Evolutionary conservation across 1,140 invertebrate genomes (phyloP), one percentile per base, ranked within the genome.

Genomic region (Varroa destructor): DNA sequence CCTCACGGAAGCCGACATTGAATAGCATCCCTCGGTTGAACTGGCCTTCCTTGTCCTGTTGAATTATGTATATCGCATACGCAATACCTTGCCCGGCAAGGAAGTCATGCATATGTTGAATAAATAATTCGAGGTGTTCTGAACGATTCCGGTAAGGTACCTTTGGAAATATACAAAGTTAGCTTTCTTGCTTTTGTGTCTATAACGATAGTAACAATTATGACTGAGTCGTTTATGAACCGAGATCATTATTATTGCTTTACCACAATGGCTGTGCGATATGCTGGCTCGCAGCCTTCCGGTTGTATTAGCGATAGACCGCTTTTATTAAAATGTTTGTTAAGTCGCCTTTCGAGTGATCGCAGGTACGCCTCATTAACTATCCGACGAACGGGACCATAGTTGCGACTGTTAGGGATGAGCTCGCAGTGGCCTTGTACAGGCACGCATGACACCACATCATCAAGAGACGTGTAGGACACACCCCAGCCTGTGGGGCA

Each of bases 41-140:
- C 5, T 61, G 40, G 71, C 73, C 56, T 10, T 71, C 72, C 56
- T 74, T 73, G 71, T 72, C 74, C 73, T 97, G 94, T 80, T 97
- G 92, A 6, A 96, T 84, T 0, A 98, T 85, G 81, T 90, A 91
- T 76, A 98, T 91, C 72, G 86, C 82, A 81, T 97, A 97, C 77
- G 93, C 89, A 36, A 97, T 83, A 76, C 88, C 84, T 80, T 97
- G 94, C 42, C 85, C 81, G 73, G 91, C 87, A 57, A 98, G 81
- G 79, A 92, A 91, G 14, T 88, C 87, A 81, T 97, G 92, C 78
- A 97, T 89, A 78, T 92, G 90, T 75, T 87, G 86, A 58, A 94
- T 81, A 77, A 94, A 92, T 71, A 86, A 81, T 25, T 85, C 79
- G 6, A 97, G 81, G 77, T 98, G 93, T 37, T 82, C 80, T 73